Conservation (phyloP, 2,888 invertebrate genomes). For the Tuberolachnus salignus region DNA sequence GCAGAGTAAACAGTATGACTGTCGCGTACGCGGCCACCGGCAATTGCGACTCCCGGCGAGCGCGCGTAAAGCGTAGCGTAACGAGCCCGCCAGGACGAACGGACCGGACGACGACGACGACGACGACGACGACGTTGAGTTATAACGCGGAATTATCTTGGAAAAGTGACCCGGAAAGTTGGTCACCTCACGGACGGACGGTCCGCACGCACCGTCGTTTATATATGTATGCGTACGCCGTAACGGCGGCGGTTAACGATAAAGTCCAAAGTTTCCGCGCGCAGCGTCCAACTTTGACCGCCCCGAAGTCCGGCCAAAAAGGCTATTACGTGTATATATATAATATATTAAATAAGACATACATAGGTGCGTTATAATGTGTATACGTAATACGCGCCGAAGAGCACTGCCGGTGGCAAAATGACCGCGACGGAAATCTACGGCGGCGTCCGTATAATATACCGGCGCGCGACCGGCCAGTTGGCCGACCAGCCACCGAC, state of each 20-base stretch:
- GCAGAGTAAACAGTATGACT: neutral
- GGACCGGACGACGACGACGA: too few species aligned
- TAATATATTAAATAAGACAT: too few species aligned
- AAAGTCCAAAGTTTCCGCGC: constrained; percentile 38
- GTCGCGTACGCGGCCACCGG: too few species aligned
- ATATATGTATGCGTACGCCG: neutral
- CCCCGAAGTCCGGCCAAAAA: neutral
- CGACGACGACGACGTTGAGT: constrained; percentile 31
- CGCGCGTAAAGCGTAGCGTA: neutral
- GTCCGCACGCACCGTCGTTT: neutral
- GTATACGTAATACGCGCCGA: neutral
- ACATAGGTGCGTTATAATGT: neutral
- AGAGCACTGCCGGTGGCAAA: neutral
- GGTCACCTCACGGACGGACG: constrained; percentile 10
- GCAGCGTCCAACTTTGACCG: constrained; percentile 23
- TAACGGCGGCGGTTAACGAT: constrained; percentile 4
- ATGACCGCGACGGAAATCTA: constrained; percentile 2
- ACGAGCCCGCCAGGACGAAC: neutral
- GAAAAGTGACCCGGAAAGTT: constrained; percentile 43
- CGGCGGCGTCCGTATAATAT: too few species aligned
- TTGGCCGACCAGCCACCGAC: too few species aligned
- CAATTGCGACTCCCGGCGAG: too few species aligned
- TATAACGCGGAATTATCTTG: constrained; percentile 30
- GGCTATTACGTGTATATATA: neutral
- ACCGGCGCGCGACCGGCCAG: too few species aligned